Evolutionary conservation across 2,113 vertebrate species (phyloP).

Genomic region (Pangasianodon hypophthalmus): DNA sequence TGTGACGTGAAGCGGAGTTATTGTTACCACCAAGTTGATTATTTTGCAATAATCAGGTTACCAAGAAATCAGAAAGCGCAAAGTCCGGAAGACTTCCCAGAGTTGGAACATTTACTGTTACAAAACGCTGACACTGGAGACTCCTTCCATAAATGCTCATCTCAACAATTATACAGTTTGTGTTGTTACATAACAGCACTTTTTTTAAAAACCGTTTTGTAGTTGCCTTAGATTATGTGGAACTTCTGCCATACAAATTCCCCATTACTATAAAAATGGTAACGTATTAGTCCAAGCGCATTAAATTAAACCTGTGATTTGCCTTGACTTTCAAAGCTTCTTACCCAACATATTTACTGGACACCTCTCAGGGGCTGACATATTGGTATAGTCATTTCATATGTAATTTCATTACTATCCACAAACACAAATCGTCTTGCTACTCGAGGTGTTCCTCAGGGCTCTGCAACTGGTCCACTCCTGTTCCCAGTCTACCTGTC

Average conservation of each 20-base stretch:
- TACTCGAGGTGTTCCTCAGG: neutral
- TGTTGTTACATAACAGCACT: neutral
- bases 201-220: neutral
- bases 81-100: neutral
- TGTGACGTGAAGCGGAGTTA: neutral
- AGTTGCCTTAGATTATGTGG: neutral
- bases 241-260: neutral
- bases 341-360: neutral
- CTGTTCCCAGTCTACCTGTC: neutral
- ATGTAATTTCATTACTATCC: neutral
- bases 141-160: neutral
- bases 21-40: neutral
- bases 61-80: neutral
- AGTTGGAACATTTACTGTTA: neutral
- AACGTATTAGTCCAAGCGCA: neutral
- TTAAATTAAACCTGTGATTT: neutral
- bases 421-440: neutral
- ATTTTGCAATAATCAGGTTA: neutral
- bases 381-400: neutral
- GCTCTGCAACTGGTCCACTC: neutral
- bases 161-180: neutral
- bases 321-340: neutral
- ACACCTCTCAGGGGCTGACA: neutral
- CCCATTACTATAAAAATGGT: neutral
- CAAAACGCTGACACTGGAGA: neutral